Conservation (phyloP, 2,888 invertebrate species). For the Lottia scabra region DNA sequence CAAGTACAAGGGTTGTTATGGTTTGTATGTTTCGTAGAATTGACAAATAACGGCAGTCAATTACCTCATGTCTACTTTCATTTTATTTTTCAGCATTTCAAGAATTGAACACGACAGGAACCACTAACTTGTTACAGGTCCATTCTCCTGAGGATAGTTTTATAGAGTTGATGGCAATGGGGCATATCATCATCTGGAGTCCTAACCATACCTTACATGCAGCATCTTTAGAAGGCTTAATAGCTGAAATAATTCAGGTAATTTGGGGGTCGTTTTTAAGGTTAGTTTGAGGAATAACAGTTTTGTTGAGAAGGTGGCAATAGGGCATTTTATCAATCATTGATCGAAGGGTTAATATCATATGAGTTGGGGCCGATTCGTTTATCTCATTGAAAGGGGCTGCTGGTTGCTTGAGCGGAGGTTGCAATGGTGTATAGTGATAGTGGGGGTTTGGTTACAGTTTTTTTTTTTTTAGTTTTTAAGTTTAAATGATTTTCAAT, state of each 20-base stretch:
- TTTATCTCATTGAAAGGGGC: no score
- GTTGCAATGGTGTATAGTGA: no score
- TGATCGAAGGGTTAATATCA: no score
- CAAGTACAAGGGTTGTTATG: no score
- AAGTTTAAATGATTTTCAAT: no score
- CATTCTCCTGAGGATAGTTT: slow-evolving; percentile 71
- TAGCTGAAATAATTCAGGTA: slow-evolving; percentile 71
- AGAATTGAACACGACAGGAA: slow-evolving; percentile 34
- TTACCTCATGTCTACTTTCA: neutral
- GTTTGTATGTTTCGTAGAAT: neutral
- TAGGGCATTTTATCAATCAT: no score
- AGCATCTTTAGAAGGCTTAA: slow-evolving; percentile 72
- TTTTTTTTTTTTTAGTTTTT: no score
- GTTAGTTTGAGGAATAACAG: no score
- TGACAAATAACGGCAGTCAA: neutral
- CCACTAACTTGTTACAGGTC: slow-evolving; percentile 57
- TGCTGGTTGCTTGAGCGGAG: no score
- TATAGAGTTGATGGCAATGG: slow-evolving; percentile 72
- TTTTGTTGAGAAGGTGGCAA: no score
- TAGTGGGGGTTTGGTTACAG: no score
- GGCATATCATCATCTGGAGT: slow-evolving; percentile 67
- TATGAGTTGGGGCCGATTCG: no score
- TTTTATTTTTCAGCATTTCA: slow-evolving; percentile 54
- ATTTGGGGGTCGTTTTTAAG: neutral
- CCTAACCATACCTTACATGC: slow-evolving; percentile 69